Conservation (phyloP, 2,113 vertebrate species). For the Pelmatolapia mariae region DNA sequence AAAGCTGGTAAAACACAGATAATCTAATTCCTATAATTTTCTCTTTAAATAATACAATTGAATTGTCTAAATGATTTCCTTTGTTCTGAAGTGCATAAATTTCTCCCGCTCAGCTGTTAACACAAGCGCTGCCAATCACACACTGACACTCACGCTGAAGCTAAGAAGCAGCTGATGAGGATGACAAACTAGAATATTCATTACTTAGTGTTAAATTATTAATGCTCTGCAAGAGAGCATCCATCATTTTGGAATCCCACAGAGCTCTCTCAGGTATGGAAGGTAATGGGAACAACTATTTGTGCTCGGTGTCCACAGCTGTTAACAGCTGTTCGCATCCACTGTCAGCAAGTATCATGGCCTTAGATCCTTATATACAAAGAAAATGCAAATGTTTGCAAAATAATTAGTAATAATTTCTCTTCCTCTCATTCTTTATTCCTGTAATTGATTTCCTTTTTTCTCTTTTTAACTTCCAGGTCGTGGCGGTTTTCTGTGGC, state of each 20-base stretch:
- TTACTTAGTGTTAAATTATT: not conserved
- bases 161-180: not conserved
- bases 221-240: not conserved
- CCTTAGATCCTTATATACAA: not conserved
- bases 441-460: not conserved
- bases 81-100: not conserved
- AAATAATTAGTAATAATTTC: not conserved
- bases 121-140: not conserved
- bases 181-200: not conserved
- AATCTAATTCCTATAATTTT: not conserved
- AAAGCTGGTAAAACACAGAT: not conserved
- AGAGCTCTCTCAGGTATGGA: not conserved
- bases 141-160: not conserved
- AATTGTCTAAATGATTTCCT: not conserved
- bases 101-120: not conserved
- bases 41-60: not conserved
- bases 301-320: not conserved
- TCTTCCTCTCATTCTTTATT: not conserved
- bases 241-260: not conserved
- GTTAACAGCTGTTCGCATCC: not conserved
- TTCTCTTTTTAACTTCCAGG: slow-evolving; percentile 62
- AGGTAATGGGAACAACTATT: not conserved
- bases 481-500: slow-evolving; percentile 87
- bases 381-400: not conserved
- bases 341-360: not conserved